Percentiles rank a stretch among this genome's conserved stretches.
These are phyloP conservation scores for Thelaira solivaga DNA, from an alignment of 2,888 invertebrate species.

Conservation along the genomic window DNA sequence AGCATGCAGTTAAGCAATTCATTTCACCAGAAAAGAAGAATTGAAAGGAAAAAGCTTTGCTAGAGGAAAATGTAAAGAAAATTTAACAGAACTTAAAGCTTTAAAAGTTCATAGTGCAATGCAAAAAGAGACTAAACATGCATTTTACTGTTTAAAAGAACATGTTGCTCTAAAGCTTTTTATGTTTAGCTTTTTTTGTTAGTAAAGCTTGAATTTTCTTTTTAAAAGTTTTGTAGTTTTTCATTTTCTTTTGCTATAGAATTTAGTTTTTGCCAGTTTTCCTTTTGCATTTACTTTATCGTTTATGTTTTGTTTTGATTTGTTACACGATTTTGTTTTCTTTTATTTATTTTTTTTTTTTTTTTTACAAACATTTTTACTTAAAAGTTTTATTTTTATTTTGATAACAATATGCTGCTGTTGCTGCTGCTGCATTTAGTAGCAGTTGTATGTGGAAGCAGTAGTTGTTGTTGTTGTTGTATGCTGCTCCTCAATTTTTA, in stretches of 20 bases:
- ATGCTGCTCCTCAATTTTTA: slow-evolving; percentile 5
- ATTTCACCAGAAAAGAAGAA: too few species aligned
- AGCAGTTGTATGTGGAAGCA: too few species aligned
- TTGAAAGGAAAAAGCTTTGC: too few species aligned
- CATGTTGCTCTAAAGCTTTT: neutral
- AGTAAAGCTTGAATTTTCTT: too few species aligned
- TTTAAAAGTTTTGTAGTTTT: neutral
- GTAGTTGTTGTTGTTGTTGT: too few species aligned
- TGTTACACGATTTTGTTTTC: neutral
- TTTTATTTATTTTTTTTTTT: neutral
- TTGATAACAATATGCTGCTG: slow-evolving; percentile 9
- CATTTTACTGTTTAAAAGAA: too few species aligned
- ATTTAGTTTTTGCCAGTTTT: neutral
- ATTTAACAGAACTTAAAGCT: neutral
- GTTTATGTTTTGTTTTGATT: slow-evolving; percentile 16
- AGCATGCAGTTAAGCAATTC: too few species aligned
- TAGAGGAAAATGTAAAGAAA: neutral
- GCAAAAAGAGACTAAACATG: too few species aligned
- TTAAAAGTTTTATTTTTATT: slow-evolving; percentile 23
- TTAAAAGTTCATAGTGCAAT: too few species aligned
- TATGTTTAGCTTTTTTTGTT: neutral
- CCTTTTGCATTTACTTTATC: neutral
- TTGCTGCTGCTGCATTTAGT: neutral
- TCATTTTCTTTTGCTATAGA: neutral
- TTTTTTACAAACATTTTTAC: slow-evolving; percentile 28